Evolutionary conservation across 2,113 vertebrate genomes (phyloP).

Genomic region (Xenopus borealis): DNA sequence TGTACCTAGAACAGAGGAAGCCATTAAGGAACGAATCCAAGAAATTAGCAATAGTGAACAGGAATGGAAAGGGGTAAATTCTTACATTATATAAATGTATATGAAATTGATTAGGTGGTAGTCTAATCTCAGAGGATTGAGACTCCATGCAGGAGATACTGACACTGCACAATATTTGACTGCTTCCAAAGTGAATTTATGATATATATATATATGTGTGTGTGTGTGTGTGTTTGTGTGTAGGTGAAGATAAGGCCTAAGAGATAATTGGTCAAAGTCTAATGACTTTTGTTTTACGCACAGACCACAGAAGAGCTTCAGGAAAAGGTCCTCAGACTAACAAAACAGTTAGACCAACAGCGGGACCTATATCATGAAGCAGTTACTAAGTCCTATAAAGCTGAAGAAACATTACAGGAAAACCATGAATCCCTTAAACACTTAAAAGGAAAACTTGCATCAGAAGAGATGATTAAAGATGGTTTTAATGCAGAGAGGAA

Average conservation of each 20-base stretch:
- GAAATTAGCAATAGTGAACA: slow-evolving; percentile 44
- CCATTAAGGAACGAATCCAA: slow-evolving; percentile 35
- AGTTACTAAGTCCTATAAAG: slow-evolving; percentile 21
- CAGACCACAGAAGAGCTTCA: slow-evolving; percentile 37
- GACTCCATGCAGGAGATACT: no score
- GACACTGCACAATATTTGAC: no score
- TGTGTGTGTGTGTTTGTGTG: no score
- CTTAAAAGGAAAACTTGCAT: slow-evolving; percentile 31
- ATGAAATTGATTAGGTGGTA: no score
- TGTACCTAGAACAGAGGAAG: slow-evolving; percentile 42
- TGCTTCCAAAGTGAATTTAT: no score
- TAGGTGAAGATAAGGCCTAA: no score
- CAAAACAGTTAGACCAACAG: slow-evolving; percentile 34
- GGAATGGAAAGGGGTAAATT: slow-evolving; percentile 50
- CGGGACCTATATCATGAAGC: slow-evolving; percentile 18
- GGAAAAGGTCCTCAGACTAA: slow-evolving; percentile 46
- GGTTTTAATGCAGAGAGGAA: slow-evolving; percentile 43
- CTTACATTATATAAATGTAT: neutral
- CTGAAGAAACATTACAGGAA: slow-evolving; percentile 26
- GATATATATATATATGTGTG: no score
- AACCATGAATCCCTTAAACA: slow-evolving; percentile 32
- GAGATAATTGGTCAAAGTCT: no score
- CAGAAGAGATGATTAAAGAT: slow-evolving; percentile 38
- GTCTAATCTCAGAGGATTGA: no score
- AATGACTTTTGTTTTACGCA: neutral